phyloP scores from a whole-genome alignment of 2,113 vertebrate genomes.

The Pandion haliaetus region DNA sequence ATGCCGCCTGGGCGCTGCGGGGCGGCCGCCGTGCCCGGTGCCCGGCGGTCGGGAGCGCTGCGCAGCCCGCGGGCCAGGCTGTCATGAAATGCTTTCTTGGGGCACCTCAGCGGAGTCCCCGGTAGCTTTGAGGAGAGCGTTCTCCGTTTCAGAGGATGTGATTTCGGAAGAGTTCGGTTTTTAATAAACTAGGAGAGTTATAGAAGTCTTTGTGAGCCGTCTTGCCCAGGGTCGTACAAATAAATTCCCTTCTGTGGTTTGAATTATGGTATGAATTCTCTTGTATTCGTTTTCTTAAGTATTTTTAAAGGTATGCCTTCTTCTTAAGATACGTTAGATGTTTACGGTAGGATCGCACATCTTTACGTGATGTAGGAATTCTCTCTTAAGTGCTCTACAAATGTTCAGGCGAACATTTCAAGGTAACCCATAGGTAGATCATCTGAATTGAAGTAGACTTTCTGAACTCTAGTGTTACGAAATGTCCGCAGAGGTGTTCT shows the following conservation, averaged over 20 bases:
- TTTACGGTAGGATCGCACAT: rapidly evolving
- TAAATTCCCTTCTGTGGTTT: neutral
- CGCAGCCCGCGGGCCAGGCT: neutral
- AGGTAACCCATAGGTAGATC: neutral
- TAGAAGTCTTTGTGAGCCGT: neutral
- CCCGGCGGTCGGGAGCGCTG: neutral
- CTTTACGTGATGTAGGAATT: neutral
- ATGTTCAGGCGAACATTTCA: neutral
- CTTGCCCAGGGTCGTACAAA: too few species aligned
- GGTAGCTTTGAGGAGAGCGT: neutral
- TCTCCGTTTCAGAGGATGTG: neutral
- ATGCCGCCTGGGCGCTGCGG: neutral
- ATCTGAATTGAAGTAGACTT: rapidly evolving
- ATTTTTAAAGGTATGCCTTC: neutral
- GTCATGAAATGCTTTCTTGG: neutral
- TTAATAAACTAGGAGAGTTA: neutral
- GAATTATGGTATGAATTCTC: neutral
- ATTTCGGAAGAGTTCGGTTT: rapidly evolving
- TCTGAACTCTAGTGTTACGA: rapidly evolving
- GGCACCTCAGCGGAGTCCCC: neutral
- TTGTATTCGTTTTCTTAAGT: neutral
- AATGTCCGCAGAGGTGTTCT: neutral
- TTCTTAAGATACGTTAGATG: neutral
- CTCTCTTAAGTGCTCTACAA: neutral
- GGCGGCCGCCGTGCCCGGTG: neutral